Percentiles rank a stretch among this genome's conserved stretches.
These are phyloP conservation scores for Drosophila sordidapex DNA, from an alignment of 2,888 invertebrate species.

Conservation along the genomic window DNA sequence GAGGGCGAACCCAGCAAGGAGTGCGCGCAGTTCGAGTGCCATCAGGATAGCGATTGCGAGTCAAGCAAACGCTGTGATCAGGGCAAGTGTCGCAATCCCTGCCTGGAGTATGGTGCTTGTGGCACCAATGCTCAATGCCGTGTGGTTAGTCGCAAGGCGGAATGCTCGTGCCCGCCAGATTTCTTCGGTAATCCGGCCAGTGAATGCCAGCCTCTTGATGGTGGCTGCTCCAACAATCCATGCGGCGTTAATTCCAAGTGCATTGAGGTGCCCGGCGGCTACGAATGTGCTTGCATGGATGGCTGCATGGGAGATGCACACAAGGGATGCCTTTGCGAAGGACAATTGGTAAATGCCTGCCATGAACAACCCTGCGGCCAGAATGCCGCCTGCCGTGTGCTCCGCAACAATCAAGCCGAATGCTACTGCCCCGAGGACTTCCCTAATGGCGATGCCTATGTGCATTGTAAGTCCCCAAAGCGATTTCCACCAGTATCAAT, in stretches of 20 bases:
- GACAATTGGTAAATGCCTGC: slow-evolving; percentile 89
- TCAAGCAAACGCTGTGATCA: slow-evolving; percentile 90
- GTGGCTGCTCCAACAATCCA: slow-evolving; percentile 91
- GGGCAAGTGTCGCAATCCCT: slow-evolving; percentile 93
- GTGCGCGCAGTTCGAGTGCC: slow-evolving; percentile 92
- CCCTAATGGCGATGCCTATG: slow-evolving; percentile 93
- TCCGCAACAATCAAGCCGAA: slow-evolving; percentile 88
- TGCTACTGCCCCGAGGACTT: slow-evolving; percentile 94
- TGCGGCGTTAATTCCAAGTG: slow-evolving; percentile 94
- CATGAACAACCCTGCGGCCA: slow-evolving; percentile 91
- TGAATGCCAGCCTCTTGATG: slow-evolving; percentile 89
- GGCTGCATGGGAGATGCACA: slow-evolving; percentile 93
- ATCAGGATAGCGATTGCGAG: slow-evolving; percentile 91
- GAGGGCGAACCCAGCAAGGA: slow-evolving; percentile 92
- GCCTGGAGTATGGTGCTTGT: slow-evolving; percentile 90
- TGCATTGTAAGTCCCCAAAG: slow-evolving; percentile 90
- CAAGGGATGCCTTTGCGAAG: slow-evolving; percentile 92
- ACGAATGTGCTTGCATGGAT: slow-evolving; percentile 92
- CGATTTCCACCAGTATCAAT: not conserved
- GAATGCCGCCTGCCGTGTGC: slow-evolving; percentile 92
- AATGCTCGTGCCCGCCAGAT: slow-evolving; percentile 91
- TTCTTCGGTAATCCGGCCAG: slow-evolving; percentile 89
- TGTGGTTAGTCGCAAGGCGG: slow-evolving; percentile 90
- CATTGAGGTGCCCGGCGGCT: slow-evolving; percentile 90
- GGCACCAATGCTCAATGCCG: slow-evolving; percentile 94